Percentiles rank a stretch among this genome's conserved stretches.
Conservation (phyloP, 2,113 vertebrate species). For the Campylorhamphus procurvoides region DNA sequence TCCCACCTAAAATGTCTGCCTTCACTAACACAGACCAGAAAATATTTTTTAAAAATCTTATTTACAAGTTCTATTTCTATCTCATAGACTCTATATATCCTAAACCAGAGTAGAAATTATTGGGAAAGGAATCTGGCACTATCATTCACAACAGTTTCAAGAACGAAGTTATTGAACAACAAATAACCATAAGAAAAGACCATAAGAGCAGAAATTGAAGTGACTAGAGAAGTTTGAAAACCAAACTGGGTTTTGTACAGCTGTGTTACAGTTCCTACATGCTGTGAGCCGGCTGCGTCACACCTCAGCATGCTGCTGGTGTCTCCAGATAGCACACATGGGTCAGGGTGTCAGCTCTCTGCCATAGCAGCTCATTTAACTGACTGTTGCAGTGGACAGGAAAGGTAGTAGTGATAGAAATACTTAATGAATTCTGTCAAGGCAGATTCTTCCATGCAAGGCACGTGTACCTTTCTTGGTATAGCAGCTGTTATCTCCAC, state of each 20-base stretch:
- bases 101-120: background rate
- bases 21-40: background rate
- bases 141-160: background rate
- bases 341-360: background rate
- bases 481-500: background rate
- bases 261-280: background rate
- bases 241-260: background rate
- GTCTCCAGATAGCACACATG: background rate
- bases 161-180: background rate
- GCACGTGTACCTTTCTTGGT: background rate
- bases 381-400: background rate
- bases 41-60: background rate
- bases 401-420: background rate
- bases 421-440: background rate
- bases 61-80: background rate
- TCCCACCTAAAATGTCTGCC: background rate
- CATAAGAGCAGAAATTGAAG: background rate
- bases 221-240: background rate
- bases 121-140: background rate
- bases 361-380: background rate
- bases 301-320: background rate
- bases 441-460: background rate
- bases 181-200: background rate
- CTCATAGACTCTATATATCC: background rate
- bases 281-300: background rate